A percentile compares a stretch with the other conserved stretches of the same genome.
Conservation (phyloP, 2,797 vertebrate genomes). For the Melanotaenia maccullochi region DNA sequence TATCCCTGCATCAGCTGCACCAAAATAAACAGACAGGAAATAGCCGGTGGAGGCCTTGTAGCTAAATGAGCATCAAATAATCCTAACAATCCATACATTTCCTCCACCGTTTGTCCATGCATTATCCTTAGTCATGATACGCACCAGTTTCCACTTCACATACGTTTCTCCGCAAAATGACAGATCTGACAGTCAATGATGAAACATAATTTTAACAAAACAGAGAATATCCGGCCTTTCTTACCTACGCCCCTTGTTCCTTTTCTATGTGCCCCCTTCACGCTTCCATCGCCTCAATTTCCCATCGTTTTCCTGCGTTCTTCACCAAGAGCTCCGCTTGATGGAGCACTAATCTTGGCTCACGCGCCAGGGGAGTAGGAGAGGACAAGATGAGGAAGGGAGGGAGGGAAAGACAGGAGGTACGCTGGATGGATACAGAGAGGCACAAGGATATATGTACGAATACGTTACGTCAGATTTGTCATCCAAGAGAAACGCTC, state of each 20-base stretch:
- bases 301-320: constrained; percentile 35
- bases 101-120: constrained; percentile 13
- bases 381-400: constrained; percentile 15
- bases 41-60: not conserved
- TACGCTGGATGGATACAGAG: constrained; percentile 40
- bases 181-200: constrained; percentile 6
- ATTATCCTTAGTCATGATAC: constrained; percentile 23
- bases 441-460: constrained; percentile 32
- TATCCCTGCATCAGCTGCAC: constrained; percentile 51
- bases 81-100: not conserved
- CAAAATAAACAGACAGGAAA: constrained; percentile 39
- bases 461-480: constrained; percentile 56
- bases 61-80: not conserved
- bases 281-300: constrained; percentile 30
- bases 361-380: constrained; percentile 44
- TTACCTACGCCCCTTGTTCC: constrained; percentile 64
- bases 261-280: constrained; percentile 8
- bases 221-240: constrained; percentile 16
- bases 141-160: constrained; percentile 6
- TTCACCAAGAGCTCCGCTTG: constrained; percentile 60
- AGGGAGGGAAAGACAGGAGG: constrained; percentile 33
- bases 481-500: constrained; percentile 71
- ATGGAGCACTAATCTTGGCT: constrained; percentile 59
- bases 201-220: not conserved
- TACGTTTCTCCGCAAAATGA: constrained; percentile 19